Conservation (phyloP, 2,113 vertebrate species). For the Telmatochromis sp. region DNA sequence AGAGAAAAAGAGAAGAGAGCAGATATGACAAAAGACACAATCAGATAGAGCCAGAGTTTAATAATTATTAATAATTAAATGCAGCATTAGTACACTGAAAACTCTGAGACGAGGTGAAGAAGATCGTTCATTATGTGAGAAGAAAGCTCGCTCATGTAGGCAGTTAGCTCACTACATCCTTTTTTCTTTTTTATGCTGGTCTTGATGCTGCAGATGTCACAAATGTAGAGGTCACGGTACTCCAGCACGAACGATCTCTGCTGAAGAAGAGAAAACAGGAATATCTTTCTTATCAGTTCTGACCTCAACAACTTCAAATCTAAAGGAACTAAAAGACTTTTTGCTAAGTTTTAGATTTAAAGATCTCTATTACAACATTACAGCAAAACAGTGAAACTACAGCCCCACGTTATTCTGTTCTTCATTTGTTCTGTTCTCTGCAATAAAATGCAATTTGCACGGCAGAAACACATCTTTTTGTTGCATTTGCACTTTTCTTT, state of each 20-base stretch:
- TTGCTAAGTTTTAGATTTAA: background rate
- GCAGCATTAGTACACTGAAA: background rate
- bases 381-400: background rate
- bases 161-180: background rate
- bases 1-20: background rate
- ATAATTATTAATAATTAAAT: background rate
- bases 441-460: background rate
- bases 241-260: background rate
- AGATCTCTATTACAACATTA: background rate
- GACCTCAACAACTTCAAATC: background rate
- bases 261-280: background rate
- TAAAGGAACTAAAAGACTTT: background rate
- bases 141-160: background rate
- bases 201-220: background rate
- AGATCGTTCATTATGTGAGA: background rate
- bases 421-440: background rate
- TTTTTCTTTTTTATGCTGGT: background rate
- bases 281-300: background rate
- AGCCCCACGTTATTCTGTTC: background rate
- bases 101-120: background rate
- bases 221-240: accelerated
- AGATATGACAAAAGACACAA: background rate
- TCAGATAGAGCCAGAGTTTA: background rate
- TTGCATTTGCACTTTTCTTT: background rate
- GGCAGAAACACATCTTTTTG: background rate